Percentiles rank a stretch among this genome's conserved stretches.
Conservation (phyloP, 2,888 invertebrate genomes). For the Mythimna pallens region DNA sequence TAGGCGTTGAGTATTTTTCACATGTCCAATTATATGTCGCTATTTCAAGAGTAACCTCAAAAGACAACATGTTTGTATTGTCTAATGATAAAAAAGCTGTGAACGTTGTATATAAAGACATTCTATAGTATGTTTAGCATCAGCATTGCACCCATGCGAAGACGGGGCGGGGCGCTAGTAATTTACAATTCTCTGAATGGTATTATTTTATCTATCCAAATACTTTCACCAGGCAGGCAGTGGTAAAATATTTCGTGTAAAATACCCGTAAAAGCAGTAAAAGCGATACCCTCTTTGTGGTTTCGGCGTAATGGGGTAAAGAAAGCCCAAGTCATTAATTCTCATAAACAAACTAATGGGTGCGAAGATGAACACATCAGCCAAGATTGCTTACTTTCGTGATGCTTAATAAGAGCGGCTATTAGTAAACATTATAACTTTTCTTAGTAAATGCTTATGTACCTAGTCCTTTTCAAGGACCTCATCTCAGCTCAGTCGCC, state of each 20-base stretch:
- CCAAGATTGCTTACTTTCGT: conserved; percentile 16
- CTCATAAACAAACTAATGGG: conserved; percentile 57
- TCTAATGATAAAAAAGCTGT: no score
- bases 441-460: no score
- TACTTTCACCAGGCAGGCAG: conserved; percentile 31
- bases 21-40: no score
- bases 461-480: no score
- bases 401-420: conserved; percentile 8
- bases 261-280: conserved; percentile 45
- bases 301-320: conserved; percentile 54
- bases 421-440: not conserved
- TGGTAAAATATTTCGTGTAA: conserved; percentile 15
- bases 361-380: conserved; percentile 35
- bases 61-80: no score
- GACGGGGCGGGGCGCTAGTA: no score
- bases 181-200: conserved; percentile 16
- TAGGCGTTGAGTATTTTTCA: no score
- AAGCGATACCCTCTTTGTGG: conserved; percentile 47
- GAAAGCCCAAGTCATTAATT: conserved; percentile 53
- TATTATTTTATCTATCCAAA: conserved; percentile 39
- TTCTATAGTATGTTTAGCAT: no score
- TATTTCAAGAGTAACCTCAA: no score
- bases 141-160: no score
- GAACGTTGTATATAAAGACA: no score
- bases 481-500: no score